Evolutionary conservation across 2,113 vertebrate species (phyloP).

Genomic region (Tretioscincus oriximinensis): DNA sequence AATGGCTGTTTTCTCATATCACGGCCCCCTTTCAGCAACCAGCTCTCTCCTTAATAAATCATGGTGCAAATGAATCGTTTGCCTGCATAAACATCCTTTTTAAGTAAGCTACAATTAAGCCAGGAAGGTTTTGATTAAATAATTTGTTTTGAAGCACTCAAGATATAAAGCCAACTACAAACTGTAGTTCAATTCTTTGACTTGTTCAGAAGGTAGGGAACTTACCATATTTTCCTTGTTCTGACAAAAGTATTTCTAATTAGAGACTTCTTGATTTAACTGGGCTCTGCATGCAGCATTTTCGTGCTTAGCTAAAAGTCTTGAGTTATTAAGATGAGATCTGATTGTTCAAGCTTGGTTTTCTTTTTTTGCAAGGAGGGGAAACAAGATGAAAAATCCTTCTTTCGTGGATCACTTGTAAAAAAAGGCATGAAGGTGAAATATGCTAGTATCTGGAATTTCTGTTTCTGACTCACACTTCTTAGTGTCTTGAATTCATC

Average conservation of each 20-base stretch:
- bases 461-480: conserved; percentile 19
- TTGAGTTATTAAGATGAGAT: background rate
- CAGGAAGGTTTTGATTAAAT: background rate
- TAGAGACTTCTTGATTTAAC: background rate
- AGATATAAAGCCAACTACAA: background rate
- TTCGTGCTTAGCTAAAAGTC: background rate
- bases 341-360: background rate
- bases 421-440: conserved; percentile 7
- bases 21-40: background rate
- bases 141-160: background rate
- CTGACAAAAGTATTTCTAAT: background rate
- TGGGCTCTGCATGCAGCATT: background rate
- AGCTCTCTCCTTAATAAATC: background rate
- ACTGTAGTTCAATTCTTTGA: background rate
- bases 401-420: background rate
- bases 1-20: background rate
- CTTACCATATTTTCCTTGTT: background rate
- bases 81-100: background rate
- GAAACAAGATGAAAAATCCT: background rate
- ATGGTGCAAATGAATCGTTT: background rate
- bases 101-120: background rate
- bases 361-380: background rate
- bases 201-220: background rate
- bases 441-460: conserved; percentile 17
- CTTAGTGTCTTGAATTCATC: conserved; percentile 12